Conservation (phyloP, 2,797 vertebrate species). For the Telmatherina bonti region DNA sequence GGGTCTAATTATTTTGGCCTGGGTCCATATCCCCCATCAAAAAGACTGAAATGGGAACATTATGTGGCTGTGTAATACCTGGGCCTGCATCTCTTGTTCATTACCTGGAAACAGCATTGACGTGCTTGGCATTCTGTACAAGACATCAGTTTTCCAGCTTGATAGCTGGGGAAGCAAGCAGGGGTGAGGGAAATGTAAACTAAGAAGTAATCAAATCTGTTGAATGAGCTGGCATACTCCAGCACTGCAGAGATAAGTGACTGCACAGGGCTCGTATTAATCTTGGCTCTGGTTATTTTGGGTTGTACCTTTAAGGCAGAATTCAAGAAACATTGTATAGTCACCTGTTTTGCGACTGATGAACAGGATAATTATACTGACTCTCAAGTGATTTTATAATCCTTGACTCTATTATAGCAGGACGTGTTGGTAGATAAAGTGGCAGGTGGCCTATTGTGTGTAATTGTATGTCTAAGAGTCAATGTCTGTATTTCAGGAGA, state of each 20-base stretch:
- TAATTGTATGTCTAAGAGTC: neutral
- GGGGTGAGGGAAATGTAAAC: conserved; percentile 69
- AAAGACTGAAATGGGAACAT: conserved; percentile 61
- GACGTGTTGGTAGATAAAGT: neutral
- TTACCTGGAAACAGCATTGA: conserved; percentile 52
- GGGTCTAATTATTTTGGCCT: conserved; percentile 76
- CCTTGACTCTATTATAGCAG: neutral
- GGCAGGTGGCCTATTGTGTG: conserved; percentile 4
- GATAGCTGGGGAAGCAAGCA: conserved; percentile 61
- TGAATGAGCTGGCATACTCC: conserved; percentile 64
- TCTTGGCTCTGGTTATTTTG: conserved; percentile 44
- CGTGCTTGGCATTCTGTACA: conserved; percentile 55
- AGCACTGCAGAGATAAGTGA: conserved; percentile 57
- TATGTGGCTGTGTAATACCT: conserved; percentile 48
- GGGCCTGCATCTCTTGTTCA: conserved; percentile 50
- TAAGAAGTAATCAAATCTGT: conserved; percentile 71
- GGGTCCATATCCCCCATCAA: conserved; percentile 59
- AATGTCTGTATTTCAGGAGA: neutral
- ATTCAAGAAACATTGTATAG: conserved; percentile 5
- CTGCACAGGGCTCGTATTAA: conserved; percentile 48
- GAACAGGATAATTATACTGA: conserved; percentile 30
- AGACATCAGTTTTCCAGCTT: conserved; percentile 43
- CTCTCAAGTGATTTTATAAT: neutral
- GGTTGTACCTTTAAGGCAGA: conserved; percentile 37
- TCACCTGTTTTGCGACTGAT: conserved; percentile 19